Evolutionary conservation across 2,113 vertebrate species (phyloP), one percentile per base, ranked within the genome.

Genomic region (Anser brachyrhynchus): DNA sequence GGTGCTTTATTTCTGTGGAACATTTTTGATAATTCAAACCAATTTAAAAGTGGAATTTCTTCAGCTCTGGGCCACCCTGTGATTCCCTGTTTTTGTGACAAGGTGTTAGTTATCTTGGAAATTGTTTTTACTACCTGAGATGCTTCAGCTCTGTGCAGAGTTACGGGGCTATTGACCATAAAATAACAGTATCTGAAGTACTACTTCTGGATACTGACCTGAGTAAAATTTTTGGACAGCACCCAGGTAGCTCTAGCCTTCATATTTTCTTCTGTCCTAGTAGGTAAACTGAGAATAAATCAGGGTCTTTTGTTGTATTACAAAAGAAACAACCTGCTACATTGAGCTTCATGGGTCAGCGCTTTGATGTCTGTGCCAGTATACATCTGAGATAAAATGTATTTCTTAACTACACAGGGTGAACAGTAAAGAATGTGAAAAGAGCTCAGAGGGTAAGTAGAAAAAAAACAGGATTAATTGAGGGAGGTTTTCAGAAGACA

Each of bases 271-370:
- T 87, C 44, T 81, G 17, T 84, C 29, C 37, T 70, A 8, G 41
- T 29, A 79, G 51, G 26, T 88, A 94, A 95, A 92, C 77, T 39
- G 58, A 86, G 41, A 90, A 92, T 92, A 96, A 96, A 96, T 92
- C 71, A 81, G 39, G 44, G 35, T 72, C 58, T 84, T 94, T 92
- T 91, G 88, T 10, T 73, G 52, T 10, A 10, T 74, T 88, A 49
- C 59, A 51, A 80, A 79, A 76, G 85, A 95, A 87, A 58, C 61
- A 84, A 94, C 57, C 64, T 84, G 87, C 92, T 93, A 87, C 64
- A 18, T 0, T n/a, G 39, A 84, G 61, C 69, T 89, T 39, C 20
- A 14, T 41, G 92, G 87, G 84, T 96, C 95, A 94, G n/a, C 59
- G 80, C 51, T 92, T 87, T 83, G 58, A 58, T 84, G 81, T 62